Percentiles rank a stretch among this genome's conserved stretches.
phyloP scores from a whole-genome alignment of 2,113 vertebrate genomes.

The Pterophyllum scalare region DNA sequence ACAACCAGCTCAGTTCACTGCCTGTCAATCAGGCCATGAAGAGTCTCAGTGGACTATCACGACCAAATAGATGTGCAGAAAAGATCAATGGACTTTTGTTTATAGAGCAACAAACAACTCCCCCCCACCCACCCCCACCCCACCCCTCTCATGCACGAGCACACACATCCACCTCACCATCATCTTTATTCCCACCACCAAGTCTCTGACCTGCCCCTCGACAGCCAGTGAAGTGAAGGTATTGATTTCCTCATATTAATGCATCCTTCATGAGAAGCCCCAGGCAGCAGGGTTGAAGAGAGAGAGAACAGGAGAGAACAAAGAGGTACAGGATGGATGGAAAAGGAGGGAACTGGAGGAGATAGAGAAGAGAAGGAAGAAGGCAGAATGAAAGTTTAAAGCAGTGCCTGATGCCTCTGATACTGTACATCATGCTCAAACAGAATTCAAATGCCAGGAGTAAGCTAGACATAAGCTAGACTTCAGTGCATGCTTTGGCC shows the following conservation, averaged over 20 bases:
- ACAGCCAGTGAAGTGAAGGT: constrained; percentile 36
- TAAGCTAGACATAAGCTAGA: constrained; percentile 12
- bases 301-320: constrained; percentile 3
- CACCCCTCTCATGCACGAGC: background rate
- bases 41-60: constrained; percentile 33
- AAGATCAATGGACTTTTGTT: constrained; percentile 56
- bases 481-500: background rate
- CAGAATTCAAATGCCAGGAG: constrained; percentile 32
- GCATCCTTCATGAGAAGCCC: constrained; percentile 55
- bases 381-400: constrained; percentile 6
- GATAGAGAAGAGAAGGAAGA: constrained; percentile 8
- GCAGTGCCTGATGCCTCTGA: constrained; percentile 14
- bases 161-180: background rate
- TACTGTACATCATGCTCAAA: constrained; percentile 33
- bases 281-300: constrained; percentile 34
- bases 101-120: constrained; percentile 28
- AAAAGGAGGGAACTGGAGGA: background rate
- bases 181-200: constrained; percentile 6
- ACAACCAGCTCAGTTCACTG: constrained; percentile 7
- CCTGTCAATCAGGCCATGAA: constrained; percentile 53
- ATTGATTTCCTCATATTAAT: constrained; percentile 71
- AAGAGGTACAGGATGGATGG: constrained; percentile 6
- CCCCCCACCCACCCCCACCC: background rate
- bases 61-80: constrained; percentile 26
- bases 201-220: constrained; percentile 33